Conservation (phyloP, 2,113 vertebrate genomes). For the Gambusia holbrooki region DNA sequence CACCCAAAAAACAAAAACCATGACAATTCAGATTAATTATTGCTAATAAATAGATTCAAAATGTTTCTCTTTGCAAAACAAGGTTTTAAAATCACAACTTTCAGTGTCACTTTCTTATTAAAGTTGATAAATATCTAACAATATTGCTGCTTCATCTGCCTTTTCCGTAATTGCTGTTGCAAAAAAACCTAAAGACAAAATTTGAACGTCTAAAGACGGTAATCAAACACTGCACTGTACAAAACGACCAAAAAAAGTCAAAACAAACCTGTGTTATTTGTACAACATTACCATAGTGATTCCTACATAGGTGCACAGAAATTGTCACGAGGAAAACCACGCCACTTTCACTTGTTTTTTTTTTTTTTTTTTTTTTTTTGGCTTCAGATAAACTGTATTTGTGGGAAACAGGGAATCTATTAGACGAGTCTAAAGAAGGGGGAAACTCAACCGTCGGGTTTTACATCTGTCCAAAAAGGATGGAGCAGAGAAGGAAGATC, state of each 20-base stretch:
- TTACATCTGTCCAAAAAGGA: slow-evolving; percentile 83
- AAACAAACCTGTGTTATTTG: slow-evolving; percentile 13
- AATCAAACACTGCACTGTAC: slow-evolving; percentile 33
- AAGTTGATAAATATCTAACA: not conserved
- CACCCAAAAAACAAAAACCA: not conserved
- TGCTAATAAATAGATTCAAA: not conserved
- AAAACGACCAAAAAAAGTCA: not conserved
- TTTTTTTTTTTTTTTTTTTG: slow-evolving; percentile 44
- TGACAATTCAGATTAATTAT: not conserved
- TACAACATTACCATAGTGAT: slow-evolving; percentile 1
- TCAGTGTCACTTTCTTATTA: no score
- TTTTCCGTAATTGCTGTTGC: slow-evolving; percentile 8
- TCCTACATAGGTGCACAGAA: slow-evolving; percentile 34
- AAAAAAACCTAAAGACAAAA: not conserved
- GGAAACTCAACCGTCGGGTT: slow-evolving; percentile 36
- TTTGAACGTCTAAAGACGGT: slow-evolving; percentile 11
- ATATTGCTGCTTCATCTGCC: slow-evolving; percentile 24
- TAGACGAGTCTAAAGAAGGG: slow-evolving; percentile 14
- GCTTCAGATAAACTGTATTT: slow-evolving; percentile 42
- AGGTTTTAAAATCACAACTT: not conserved
- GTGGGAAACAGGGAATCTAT: slow-evolving; percentile 10
- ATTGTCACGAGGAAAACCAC: slow-evolving; percentile 33
- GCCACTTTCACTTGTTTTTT: not conserved
- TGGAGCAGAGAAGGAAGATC: slow-evolving; percentile 83
- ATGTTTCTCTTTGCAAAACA: not conserved